Evolutionary conservation across 1,140 invertebrate species (phyloP), one percentile per base, ranked within the genome.

Genomic region (Meteorus sp.): DNA sequence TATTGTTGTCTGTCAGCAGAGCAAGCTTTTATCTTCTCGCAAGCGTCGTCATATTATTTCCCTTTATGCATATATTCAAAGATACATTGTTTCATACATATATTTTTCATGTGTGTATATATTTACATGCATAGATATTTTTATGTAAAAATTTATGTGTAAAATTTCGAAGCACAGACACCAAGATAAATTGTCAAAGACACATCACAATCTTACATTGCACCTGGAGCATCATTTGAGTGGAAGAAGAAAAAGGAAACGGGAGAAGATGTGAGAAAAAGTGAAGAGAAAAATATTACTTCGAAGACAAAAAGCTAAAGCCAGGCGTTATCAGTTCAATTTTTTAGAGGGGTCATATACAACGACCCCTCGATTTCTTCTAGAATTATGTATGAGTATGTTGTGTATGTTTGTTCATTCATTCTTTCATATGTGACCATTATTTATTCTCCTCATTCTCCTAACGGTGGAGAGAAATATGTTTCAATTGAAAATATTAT

Each of bases 1-100:
- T 52, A 52, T 52, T 52, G 50, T 52, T 27, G 50, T 52, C 50
- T 52, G 50, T 52, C 50, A 37, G 33, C 25, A 13, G 27, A 29
- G 45, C 23, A 52, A 31, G 50, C 50, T 52, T 52, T 52, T 52
- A 52, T 52, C 50, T 52, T 20, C 8, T 52, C 50, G 27, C 33
- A 20, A 52, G 33, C 33, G 27, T 52, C 19, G 19, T 31, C 33
- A 35, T 31, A 52, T 15, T 52, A 52, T 35, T 31, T 37, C 19
- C 17, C 50, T 37, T 48, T 27, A 45, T 45, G 43, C 9, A 45
- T 22, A 20, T 19, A 23, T n/a, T n/a, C 19, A 19, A 19, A 45
- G 19, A 23, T 23, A 23, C 22, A 45, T 43, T 9, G 1, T 19
- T 44, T 25, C 17, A 48, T 48, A n/a, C 23, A 48, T 48, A 48